phyloP scores from a whole-genome alignment of 1,140 invertebrate genomes.

The Odontomachus brunneus region DNA sequence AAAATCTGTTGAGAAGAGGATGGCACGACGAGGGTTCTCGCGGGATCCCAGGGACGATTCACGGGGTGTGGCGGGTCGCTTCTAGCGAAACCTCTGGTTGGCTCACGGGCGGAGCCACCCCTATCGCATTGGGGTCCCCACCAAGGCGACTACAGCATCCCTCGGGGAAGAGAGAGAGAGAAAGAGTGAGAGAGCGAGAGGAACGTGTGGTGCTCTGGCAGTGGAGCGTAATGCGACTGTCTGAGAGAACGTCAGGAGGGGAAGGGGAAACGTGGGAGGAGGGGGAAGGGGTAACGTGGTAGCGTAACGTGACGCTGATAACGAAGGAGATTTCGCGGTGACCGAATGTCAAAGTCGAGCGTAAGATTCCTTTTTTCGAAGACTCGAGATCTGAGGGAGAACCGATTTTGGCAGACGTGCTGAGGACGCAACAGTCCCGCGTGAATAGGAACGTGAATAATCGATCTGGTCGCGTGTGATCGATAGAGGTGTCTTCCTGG shows the following conservation, averaged over 20 bases:
- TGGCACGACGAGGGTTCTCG: slow-evolving; percentile 82
- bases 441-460: background rate
- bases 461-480: background rate
- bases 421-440: background rate
- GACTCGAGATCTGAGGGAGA: slow-evolving; percentile 31
- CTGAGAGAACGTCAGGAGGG: slow-evolving; percentile 45
- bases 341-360: slow-evolving; percentile 50
- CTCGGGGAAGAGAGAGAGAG: slow-evolving; percentile 65
- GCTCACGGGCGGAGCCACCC: slow-evolving; percentile 85
- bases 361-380: slow-evolving; percentile 34
- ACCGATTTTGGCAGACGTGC: slow-evolving; percentile 5
- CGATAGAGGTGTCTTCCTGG: background rate
- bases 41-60: slow-evolving; percentile 80
- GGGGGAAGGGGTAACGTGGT: slow-evolving; percentile 63
- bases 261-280: slow-evolving; percentile 22
- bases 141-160: slow-evolving; percentile 77
- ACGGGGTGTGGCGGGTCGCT: slow-evolving; percentile 83
- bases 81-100: slow-evolving; percentile 82
- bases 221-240: slow-evolving; percentile 63
- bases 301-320: slow-evolving; percentile 70
- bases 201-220: slow-evolving; percentile 29
- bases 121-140: slow-evolving; percentile 78
- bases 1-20: slow-evolving; percentile 83
- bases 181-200: no score
- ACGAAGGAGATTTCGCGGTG: slow-evolving; percentile 61